A percentile compares a stretch with the other conserved stretches of the same genome.
Conservation (phyloP, 2,888 invertebrate genomes). For the Periphyllus acericola region DNA sequence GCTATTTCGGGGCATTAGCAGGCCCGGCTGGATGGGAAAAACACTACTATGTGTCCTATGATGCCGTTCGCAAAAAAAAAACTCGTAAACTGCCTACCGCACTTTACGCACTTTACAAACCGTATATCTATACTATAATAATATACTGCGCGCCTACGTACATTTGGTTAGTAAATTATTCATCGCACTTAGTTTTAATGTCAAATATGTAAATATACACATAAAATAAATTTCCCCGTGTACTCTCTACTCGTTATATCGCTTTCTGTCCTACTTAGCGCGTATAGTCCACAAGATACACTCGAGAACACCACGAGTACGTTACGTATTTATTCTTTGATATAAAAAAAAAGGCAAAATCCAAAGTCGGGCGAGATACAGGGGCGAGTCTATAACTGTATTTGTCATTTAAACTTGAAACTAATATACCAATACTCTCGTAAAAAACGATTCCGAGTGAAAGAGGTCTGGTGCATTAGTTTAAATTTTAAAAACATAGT, state of each 20-base stretch:
- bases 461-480: too few relatives aligned
- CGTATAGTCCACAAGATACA: too few relatives aligned
- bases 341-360: too few relatives aligned
- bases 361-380: too few relatives aligned
- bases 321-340: too few relatives aligned
- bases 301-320: too few relatives aligned
- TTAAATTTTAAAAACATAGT: too few relatives aligned
- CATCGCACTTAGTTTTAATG: not conserved
- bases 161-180: not conserved
- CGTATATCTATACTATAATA: not conserved
- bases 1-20: not conserved
- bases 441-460: too few relatives aligned
- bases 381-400: too few relatives aligned
- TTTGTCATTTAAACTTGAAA: too few relatives aligned
- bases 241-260: not conserved
- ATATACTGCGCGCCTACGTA: not conserved
- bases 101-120: not conserved
- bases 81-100: not conserved
- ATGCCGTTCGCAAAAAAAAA: not conserved
- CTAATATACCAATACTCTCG: too few relatives aligned
- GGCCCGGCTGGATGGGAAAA: not conserved
- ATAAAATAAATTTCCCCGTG: not conserved
- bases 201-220: not conserved
- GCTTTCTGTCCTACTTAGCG: too few relatives aligned
- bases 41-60: not conserved